Base-by-base conservation (phyloP, 2,113 vertebrate species). In the Chamaetylas fuelleborni region DNA sequence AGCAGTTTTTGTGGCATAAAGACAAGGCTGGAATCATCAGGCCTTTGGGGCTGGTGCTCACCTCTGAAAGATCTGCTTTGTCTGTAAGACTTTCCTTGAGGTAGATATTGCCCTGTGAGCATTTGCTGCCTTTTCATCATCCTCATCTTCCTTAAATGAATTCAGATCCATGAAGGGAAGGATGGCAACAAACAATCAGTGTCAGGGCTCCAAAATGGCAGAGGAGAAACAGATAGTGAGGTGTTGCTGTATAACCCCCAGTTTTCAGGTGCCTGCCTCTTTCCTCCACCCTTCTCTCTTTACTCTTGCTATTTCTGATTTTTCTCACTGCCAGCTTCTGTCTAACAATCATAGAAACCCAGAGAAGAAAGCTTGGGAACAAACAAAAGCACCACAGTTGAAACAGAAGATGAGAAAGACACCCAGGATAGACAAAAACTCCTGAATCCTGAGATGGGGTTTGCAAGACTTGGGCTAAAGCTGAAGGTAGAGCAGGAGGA, bases 241-340 rank as follows among this genome's bases (percentile, higher is more conserved):
- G 36, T 79, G 69, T 54, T 86, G 72, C 72, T 95, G 42, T 53
- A 10, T 45, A 66, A 83, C 24, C 16, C 13, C 15, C 43, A 14
- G 8, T 48, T 91, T 72, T 38, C 76, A 50, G 45, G 56, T 81
- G 50, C 65, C 31, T 93, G 20, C 64, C 12, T 84, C 50, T 91
- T 25, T 84, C 24, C 10, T 82, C 56, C 36, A 38, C 66, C 54
- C 76, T 92, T 61, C 72, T 50, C 19, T 82, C 73, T 92, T 71
- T 83, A 56, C 60, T 96, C 61, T 78, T 94, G 81, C 74, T 94
- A 11, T 89, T 95, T 93, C 66, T 90, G 50, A 14, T 95, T 89
- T 87, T 94, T 91, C 93, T 97, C 95, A 70, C 94, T 97, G 76
- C 88, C 74, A 91, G 90, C 86, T 94, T 83, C 94, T 94, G 26